Base-by-base conservation (phyloP, 2,888 invertebrate genomes). In the Phyllotreta cruciferae region DNA sequence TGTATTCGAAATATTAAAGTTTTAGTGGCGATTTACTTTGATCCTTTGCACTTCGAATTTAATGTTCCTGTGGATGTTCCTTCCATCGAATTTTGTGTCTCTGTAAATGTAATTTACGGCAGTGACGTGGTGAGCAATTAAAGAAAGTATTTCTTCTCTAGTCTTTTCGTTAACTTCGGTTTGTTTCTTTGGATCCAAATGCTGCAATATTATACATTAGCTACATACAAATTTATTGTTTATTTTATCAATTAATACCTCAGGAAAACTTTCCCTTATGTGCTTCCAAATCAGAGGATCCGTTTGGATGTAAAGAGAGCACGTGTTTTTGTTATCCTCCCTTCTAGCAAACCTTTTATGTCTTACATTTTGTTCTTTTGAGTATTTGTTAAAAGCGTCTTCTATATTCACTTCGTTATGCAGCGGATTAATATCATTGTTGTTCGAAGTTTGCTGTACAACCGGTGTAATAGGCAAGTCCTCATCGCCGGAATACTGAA, bases 91-190 rank as follows among this genome's bases (percentile, higher is more conserved):
- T 83, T 90, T 91, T 49, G 96, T 97, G 81, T 93, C 93, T 73
- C 94, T 88, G 83, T 98, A 98, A 80, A 98, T 98, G 80, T 94
- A 94, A 86, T 97, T 98, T 79, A 98, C 96, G 71, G 97, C 97
- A 74, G 96, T 97, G 74, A 99, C 97, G 82, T 99, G 99, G 82
- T 96, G 97, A 62, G 97, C 96, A 82, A 99, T 98, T 74, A 99
- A 85, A 0, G 97, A 96, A 67, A 97, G 86, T 77, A 99, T 98
- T 84, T 99, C 98, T 81, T 99, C 98, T 66, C 94, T 87, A 1
- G 97, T 97, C 82, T 97, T 96, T 82, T 91, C 92, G 75, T 90
- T 90, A 41, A 90, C 87, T 78, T 90, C 90, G 63, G 79, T 82
- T 78, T 85, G 88, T 75, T 88, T 88, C 63, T 84, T 84, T 3